These are phyloP conservation scores for Odontomyia ornata DNA, from an alignment of 2,888 invertebrate species.

Conservation along the genomic window DNA sequence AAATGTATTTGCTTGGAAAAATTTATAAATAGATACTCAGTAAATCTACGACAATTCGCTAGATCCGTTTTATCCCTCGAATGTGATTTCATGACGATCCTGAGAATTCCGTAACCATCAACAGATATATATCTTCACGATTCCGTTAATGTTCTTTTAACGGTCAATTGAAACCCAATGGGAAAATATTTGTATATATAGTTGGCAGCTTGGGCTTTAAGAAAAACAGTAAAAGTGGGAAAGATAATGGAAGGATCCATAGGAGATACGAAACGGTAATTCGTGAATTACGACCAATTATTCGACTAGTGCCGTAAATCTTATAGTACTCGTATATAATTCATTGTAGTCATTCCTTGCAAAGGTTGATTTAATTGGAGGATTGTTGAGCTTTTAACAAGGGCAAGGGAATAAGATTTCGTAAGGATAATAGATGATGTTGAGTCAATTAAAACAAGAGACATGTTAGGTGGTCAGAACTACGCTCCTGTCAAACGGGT, in stretches of 20 bases:
- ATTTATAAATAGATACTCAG: conserved; percentile 11
- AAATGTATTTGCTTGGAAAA: neutral
- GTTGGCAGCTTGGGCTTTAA: neutral
- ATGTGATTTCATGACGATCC: neutral
- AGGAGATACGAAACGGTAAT: neutral
- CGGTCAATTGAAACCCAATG: conserved; percentile 24
- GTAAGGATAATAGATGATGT: too few relatives aligned
- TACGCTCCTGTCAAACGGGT: too few relatives aligned
- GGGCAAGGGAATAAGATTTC: too few relatives aligned
- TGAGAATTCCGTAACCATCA: neutral
- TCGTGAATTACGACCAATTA: conserved; percentile 19
- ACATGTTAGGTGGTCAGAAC: too few relatives aligned
- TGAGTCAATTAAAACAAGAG: too few relatives aligned
- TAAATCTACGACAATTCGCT: conserved; percentile 9
- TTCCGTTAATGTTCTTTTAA: neutral
- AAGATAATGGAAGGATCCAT: neutral
- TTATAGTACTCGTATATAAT: neutral
- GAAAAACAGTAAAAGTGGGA: neutral
- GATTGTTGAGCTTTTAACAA: too few relatives aligned
- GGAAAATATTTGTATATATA: neutral
- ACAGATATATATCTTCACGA: neutral
- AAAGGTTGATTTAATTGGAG: too few relatives aligned
- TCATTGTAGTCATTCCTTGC: too few relatives aligned
- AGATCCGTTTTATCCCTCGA: neutral
- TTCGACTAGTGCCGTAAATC: conserved; percentile 8